Conservation (phyloP, 2,797 vertebrate species). For the Aplochiton taeniatus region DNA sequence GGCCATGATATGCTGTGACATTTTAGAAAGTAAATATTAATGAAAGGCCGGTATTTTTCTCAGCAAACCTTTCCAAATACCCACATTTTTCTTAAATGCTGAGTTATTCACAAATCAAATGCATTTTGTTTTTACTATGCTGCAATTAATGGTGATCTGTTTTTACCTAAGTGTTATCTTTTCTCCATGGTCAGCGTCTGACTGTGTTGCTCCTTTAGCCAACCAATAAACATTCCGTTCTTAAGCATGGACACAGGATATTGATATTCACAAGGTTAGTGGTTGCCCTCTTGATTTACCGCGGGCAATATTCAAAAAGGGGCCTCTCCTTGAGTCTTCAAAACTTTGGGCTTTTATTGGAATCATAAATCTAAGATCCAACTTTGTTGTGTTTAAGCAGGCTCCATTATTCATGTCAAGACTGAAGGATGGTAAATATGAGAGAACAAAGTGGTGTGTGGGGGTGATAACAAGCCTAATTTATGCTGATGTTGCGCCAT, state of each 20-base stretch:
- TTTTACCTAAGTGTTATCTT: too few relatives aligned
- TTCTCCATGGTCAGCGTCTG: too few relatives aligned
- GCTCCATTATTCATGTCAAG: conserved; percentile 56
- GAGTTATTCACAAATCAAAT: too few relatives aligned
- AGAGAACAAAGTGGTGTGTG: conserved; percentile 34
- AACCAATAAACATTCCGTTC: conserved; percentile 22
- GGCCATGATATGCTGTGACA: too few relatives aligned
- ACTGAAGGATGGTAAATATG: conserved; percentile 52
- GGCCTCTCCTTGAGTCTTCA: conserved; percentile 39
- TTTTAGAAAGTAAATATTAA: too few relatives aligned
- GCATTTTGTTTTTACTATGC: too few relatives aligned
- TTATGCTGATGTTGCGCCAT: conserved; percentile 67
- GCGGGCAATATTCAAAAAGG: conserved; percentile 27
- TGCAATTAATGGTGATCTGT: too few relatives aligned
- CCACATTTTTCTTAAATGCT: too few relatives aligned
- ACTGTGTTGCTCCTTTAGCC: conserved; percentile 9
- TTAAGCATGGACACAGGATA: conserved; percentile 40
- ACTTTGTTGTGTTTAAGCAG: conserved; percentile 51
- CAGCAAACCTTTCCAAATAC: too few relatives aligned
- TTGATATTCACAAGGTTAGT: conserved; percentile 44
- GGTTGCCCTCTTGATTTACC: conserved; percentile 36
- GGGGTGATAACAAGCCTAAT: conserved; percentile 64
- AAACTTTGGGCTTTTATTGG: conserved; percentile 49
- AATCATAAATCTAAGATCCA: conserved; percentile 50
- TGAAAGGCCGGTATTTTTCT: too few relatives aligned